These are phyloP conservation scores for Dysmachus trigonus DNA, from an alignment of 2,888 invertebrate genomes.

Conservation along the genomic window DNA sequence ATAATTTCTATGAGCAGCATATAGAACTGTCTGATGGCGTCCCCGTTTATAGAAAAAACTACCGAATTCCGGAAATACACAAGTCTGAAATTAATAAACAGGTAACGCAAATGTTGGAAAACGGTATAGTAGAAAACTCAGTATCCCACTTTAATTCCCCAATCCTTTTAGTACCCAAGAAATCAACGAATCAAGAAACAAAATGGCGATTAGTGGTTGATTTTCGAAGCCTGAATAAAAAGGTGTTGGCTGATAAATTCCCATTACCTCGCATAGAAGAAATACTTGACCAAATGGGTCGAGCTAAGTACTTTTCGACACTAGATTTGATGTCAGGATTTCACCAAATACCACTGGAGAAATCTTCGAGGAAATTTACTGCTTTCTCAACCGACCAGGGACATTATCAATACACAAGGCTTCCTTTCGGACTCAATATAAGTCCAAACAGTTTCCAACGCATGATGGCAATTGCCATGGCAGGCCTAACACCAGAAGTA, in stretches of 20 bases:
- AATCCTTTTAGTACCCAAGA: constrained; percentile 53
- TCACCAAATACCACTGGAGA: neutral
- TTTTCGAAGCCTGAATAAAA: neutral
- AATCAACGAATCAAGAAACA: constrained; percentile 12
- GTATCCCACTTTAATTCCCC: too few relatives aligned
- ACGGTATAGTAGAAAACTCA: constrained; percentile 50
- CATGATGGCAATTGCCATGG: neutral
- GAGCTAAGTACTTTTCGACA: neutral
- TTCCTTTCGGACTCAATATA: neutral
- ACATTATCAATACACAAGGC: neutral
- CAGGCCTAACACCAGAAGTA: neutral
- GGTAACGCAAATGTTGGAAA: constrained; percentile 47
- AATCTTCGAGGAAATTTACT: neutral
- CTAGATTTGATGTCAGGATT: neutral
- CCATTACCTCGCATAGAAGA: too few relatives aligned
- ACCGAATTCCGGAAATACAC: too few relatives aligned
- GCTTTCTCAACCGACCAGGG: neutral
- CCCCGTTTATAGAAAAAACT: too few relatives aligned
- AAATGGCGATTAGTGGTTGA: constrained; percentile 40
- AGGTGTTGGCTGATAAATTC: neutral
- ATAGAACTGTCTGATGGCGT: too few relatives aligned
- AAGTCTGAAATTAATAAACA: too few relatives aligned
- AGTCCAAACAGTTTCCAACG: neutral
- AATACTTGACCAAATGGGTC: too few relatives aligned
- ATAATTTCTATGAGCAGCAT: too few relatives aligned